Base-by-base conservation (phyloP, 2,888 invertebrate genomes). In the Rosalia funebris region DNA sequence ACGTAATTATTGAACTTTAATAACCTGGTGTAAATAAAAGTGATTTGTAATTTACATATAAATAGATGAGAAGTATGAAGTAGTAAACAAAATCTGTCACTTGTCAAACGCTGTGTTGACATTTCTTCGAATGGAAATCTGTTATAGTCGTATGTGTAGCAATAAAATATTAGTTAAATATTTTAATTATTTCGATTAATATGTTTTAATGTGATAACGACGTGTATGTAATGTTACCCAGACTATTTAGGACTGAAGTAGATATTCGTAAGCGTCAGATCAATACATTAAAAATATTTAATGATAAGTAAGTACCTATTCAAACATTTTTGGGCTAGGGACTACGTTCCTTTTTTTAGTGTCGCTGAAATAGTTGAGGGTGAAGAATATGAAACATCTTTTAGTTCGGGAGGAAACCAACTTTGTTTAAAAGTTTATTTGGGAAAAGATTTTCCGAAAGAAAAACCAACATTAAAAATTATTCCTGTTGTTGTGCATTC, bases 221-320 rank as follows among this genome's bases (percentile, higher is more conserved):
- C 2, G n/a, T 15, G 17, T 57, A 44, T 67, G 62, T 60, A 61
- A 88, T 88, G 88, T 77, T 87, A 69, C 83, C 86, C 39, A 82
- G 85, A 70, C 79, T 82, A 20, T 87, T 85, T 73, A 84, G 84
- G 75, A 82, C 81, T 10, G 87, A 87, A 60, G 82, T 83, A 53
- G 86, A 87, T 68, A 75, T 84, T 60, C 82, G 90, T 76, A 89
- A 88, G 81, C 86, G 89, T 19, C 92, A 93, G 83, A 92, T 92
- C 68, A 90, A 91, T 76, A 92, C 92, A 2, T 79, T 93, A 67
- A 92, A 92, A 83, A 86, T 92, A 71, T 93, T 92, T 77, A 93
- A 93, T 78, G 92, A 90, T 71, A 88, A 92, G 89, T 89, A 82
- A 84, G 85, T 32, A 17, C 14, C 16, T 10, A 15, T 15, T n/a